Base-by-base conservation (phyloP, 1,140 invertebrate species). In the Metopolophium dirhodum region DNA sequence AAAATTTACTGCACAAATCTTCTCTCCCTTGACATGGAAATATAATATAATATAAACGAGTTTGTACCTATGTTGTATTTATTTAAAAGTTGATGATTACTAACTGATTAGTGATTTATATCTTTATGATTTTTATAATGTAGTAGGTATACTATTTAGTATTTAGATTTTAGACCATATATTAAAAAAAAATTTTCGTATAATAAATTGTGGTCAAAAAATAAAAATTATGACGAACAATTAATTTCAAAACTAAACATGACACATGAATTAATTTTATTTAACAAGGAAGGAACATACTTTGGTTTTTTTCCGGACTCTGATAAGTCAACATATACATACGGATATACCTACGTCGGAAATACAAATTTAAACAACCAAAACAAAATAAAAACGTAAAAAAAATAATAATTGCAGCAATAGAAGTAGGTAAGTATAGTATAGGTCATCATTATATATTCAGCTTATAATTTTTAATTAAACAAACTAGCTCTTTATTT, bases 361-460 rank as follows among this genome's bases (percentile, higher is more conserved):
- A 90, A 90, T 90, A 90, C 14, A 61, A 61, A 68, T 14, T 88
- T 88, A 88, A 90, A 90, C 51, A 57, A 90, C 35, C 23, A 2
- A 2, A 26, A 37, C 37, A 45, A 61, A 57, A 41, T 23, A 57
- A 61, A 90, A 41, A 90, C 88, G 54, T 41, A 61, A 90, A 37
- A 90, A 45, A 90, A 90, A 41, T 68, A 57, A 90, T 90, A 68
- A 90, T 90, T 90, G 54, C 49, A 41, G 61, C 9, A 35, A 26
- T 90, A 54, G 35, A 18, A 90, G 8, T 30, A 23, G 26, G 35
- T 30, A 23, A 37, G 35, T 90, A 18, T 90, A 90, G 22, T 54
- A 90, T 90, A 90, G 89, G 89, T 90, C 89, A 90, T 90, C 89
- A 37, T 90, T 41, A 61, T 30, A 90, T 51, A 49, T 47, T 61